These are phyloP conservation scores for Morinoia aosen DNA, from an alignment of 2,888 invertebrate genomes.

Conservation along the genomic window DNA sequence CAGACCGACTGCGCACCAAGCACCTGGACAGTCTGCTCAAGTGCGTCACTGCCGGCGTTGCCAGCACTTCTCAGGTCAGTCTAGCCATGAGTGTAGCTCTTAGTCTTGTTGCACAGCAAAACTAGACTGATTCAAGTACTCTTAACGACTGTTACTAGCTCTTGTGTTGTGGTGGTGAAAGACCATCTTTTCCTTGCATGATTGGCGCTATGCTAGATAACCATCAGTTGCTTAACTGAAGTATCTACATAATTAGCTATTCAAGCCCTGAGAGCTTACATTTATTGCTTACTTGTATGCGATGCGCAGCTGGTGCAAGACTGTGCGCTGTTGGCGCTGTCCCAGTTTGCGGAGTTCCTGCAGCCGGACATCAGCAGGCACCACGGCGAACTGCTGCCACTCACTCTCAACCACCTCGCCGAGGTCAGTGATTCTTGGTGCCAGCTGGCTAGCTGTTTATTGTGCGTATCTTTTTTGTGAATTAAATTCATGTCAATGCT, in stretches of 20 bases:
- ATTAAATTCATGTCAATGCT: not conserved
- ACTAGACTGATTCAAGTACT: too few relatives aligned
- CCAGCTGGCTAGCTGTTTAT: not conserved
- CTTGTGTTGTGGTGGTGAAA: too few relatives aligned
- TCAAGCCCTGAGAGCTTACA: not conserved
- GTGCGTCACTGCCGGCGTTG: constrained; percentile 80
- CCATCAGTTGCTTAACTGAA: too few relatives aligned
- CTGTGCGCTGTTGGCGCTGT: constrained; percentile 84
- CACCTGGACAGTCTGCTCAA: constrained; percentile 80
- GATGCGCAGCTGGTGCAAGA: constrained; percentile 77
- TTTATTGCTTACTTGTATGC: not conserved
- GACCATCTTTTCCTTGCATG: too few relatives aligned
- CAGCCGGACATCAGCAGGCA: constrained; percentile 85
- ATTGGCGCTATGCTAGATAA: too few relatives aligned
- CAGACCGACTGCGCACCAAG: constrained; percentile 81
- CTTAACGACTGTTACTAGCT: too few relatives aligned
- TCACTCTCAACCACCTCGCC: constrained; percentile 79
- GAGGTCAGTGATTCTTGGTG: constrained; percentile 68
- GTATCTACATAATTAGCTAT: too few relatives aligned
- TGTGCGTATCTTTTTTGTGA: not conserved
- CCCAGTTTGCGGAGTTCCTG: constrained; percentile 85
- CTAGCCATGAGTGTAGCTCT: constrained; percentile 73
- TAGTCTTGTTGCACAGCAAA: not conserved
- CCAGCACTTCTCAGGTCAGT: constrained; percentile 69
- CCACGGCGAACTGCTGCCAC: constrained; percentile 80